These are phyloP conservation scores for Coecobrya sp. DNA, from an alignment of 2,888 invertebrate genomes.

Conservation along the genomic window DNA sequence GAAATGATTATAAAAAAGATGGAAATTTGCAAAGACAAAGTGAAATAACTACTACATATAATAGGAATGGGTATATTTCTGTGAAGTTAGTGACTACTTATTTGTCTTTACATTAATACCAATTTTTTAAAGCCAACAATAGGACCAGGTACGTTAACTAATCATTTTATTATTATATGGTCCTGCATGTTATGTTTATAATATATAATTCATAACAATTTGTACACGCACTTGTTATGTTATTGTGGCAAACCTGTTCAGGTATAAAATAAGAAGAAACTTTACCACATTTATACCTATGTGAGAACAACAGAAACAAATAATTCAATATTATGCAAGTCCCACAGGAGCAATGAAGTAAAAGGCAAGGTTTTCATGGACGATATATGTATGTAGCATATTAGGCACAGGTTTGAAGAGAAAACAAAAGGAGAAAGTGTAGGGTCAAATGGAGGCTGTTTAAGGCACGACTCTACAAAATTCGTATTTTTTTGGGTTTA, in stretches of 20 bases:
- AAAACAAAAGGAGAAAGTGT: background rate
- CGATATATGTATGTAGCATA: background rate
- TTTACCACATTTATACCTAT: background rate
- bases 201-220: too few relatives aligned
- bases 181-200: too few relatives aligned
- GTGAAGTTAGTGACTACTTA: too few relatives aligned
- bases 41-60: too few relatives aligned
- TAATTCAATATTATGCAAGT: background rate
- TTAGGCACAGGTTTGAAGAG: background rate
- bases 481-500: background rate
- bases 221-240: too few relatives aligned
- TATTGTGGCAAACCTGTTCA: too few relatives aligned
- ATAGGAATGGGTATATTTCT: too few relatives aligned
- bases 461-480: background rate
- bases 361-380: background rate
- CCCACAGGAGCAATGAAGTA: background rate
- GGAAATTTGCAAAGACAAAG: too few relatives aligned
- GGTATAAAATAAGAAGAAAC: background rate
- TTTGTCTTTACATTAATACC: too few relatives aligned
- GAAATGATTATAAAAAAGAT: background rate
- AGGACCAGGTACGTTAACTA: too few relatives aligned
- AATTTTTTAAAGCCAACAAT: too few relatives aligned
- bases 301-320: background rate
- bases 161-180: too few relatives aligned
- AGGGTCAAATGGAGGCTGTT: background rate